phyloP scores from a whole-genome alignment of 2,113 vertebrate species.

The Perca flavescens region DNA sequence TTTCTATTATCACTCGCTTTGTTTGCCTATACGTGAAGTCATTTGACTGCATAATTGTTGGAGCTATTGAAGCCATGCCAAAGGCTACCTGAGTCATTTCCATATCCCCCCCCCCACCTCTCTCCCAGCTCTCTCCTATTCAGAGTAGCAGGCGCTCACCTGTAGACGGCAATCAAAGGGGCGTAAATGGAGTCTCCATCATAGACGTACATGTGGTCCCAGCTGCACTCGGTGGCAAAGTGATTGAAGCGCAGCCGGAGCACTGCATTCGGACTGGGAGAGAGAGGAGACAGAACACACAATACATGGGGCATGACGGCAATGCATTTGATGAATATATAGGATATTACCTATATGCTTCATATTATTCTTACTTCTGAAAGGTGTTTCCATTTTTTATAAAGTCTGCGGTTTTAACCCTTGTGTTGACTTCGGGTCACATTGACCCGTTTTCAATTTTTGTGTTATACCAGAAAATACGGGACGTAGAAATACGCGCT shows the following conservation, averaged over 20 bases:
- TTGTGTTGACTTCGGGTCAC: too few relatives aligned
- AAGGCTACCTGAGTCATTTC: constrained; percentile 44
- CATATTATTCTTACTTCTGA: constrained; percentile 7
- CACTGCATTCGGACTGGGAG: constrained; percentile 88
- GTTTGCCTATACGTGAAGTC: constrained; percentile 26
- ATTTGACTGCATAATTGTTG: constrained; percentile 37
- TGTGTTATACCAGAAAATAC: too few relatives aligned
- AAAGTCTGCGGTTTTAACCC: neutral
- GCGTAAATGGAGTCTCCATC: constrained; percentile 99
- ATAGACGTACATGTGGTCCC: constrained; percentile 99
- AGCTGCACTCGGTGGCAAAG: constrained; percentile 99
- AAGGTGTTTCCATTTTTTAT: neutral
- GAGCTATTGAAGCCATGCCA: constrained; percentile 35
- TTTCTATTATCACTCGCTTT: constrained; percentile 33
- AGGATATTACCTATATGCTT: neutral
- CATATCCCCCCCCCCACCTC: constrained; percentile 1
- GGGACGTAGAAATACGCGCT: too few relatives aligned
- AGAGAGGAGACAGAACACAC: neutral
- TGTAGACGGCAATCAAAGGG: constrained; percentile 93
- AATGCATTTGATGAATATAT: constrained; percentile 13
- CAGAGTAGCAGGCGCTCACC: constrained; percentile 73
- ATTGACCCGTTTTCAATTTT: too few relatives aligned
- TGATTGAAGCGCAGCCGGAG: constrained; percentile 97
- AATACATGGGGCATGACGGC: constrained; percentile 5
- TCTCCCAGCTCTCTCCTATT: neutral